Base-by-base conservation (phyloP, 2,888 invertebrate genomes). In the Spisula solida region DNA sequence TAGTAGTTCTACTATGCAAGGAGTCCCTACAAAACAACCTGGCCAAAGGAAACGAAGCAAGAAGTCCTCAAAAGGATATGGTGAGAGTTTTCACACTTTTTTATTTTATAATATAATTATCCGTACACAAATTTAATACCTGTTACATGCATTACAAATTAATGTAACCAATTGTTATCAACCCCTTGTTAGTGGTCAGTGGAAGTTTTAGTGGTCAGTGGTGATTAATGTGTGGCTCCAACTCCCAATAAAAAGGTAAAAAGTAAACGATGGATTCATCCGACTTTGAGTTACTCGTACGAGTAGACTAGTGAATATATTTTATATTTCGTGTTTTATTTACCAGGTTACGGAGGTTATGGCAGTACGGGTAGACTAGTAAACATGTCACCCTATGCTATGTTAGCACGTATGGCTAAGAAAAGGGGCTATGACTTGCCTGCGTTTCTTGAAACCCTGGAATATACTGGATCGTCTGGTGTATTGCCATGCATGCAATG, bases 401-500 rank as follows among this genome's bases (percentile, higher is more conserved):
- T 20, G 47, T 60, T 82, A 56, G 82, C 82, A 25, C 34, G 41
- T 1, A 47, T 47, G 14, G 82, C 82, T 31, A 82, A 82, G 31
- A 12, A 4, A 66, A 18, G n/a, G 0, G 82, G 82, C 0, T 82
- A 82, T 66, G 82, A 82, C 16, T 34, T 82, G 25, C 2, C 82
- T 31, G 10, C 82, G n/a, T 66, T 66, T 47, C 41, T 82, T 1
- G 82, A 82, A n/a, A 60, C 66, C 4, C 47, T 56, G 20, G 82
- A 82, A n/a, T 41, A 34, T 16, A n/a, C 66, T 4, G 82, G 66
- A 83, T 5, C 51, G 0, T 29, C 48, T 0, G 18, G 25, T 10
- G 25, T 48, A 14, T 48, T 83, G 1, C 89, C 89, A 16, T 90
- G 89, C 48, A 90, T 90, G 89, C 89, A 90, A 41, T 90, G 89